Evolutionary conservation across 2,113 vertebrate species (phyloP).

Genomic region (Girardinichthys multiradiatus): DNA sequence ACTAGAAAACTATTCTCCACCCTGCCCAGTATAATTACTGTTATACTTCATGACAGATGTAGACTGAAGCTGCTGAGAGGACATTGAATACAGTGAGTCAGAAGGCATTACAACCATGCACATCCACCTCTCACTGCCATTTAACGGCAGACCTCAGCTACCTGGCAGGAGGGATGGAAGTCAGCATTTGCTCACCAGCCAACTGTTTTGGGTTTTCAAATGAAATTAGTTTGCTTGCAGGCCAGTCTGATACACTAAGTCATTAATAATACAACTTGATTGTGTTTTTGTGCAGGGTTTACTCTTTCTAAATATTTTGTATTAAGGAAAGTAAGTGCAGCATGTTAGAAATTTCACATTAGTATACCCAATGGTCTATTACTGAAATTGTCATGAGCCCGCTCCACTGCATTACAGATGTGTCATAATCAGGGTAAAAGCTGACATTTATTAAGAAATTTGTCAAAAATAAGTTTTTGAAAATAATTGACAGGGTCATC

Average conservation of each 20-base stretch:
- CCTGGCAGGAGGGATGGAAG: slow-evolving; percentile 44
- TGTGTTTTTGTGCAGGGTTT: background rate
- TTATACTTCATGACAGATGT: slow-evolving; percentile 37
- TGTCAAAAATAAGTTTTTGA: background rate
- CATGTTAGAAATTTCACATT: background rate
- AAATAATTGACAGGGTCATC: background rate
- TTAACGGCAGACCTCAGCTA: slow-evolving; percentile 39
- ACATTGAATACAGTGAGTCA: slow-evolving; percentile 59
- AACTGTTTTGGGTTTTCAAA: slow-evolving; percentile 54
- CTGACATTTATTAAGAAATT: background rate
- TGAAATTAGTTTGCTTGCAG: slow-evolving; percentile 34
- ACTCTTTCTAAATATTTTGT: background rate
- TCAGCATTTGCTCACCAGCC: slow-evolving; percentile 46
- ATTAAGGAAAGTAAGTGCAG: background rate
- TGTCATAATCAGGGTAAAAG: background rate
- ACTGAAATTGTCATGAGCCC: background rate
- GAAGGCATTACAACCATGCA: slow-evolving; percentile 51
- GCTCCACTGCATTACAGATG: background rate
- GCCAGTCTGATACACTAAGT: background rate
- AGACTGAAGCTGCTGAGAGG: slow-evolving; percentile 22
- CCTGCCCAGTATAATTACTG: slow-evolving; percentile 50
- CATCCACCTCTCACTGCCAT: slow-evolving; percentile 56
- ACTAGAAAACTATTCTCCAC: slow-evolving; percentile 18
- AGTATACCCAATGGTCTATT: background rate
- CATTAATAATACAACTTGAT: background rate